These are phyloP conservation scores for Amphimallon solstitiale DNA, from an alignment of 2,888 invertebrate genomes.

Conservation along the genomic window DNA sequence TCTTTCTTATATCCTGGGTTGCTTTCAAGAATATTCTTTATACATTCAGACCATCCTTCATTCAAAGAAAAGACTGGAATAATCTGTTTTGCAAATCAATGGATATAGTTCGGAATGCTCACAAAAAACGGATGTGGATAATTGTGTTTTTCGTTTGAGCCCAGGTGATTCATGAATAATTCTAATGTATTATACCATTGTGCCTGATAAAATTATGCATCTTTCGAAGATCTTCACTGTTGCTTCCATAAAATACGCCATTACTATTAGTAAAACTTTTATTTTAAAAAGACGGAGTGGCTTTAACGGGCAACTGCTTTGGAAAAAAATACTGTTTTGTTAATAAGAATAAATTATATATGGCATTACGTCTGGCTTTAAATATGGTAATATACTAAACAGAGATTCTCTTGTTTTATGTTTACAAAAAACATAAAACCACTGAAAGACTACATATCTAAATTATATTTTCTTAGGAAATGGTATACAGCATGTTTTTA, in stretches of 20 bases:
- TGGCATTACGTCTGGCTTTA: too few species aligned
- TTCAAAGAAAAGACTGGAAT: too few species aligned
- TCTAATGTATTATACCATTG: constrained; percentile 25
- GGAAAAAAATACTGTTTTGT: background rate
- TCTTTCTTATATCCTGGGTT: too few species aligned
- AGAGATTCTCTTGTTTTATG: too few species aligned
- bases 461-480: background rate
- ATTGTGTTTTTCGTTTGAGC: constrained; percentile 19
- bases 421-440: too few species aligned
- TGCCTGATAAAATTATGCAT: constrained; percentile 30
- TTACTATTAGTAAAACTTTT: constrained; percentile 28
- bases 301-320: background rate
- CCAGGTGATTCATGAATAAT: constrained; percentile 40
- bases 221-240: constrained; percentile 22
- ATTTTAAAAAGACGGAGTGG: constrained; percentile 5
- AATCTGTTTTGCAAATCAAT: constrained; percentile 22
- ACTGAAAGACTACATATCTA: too few species aligned
- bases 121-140: constrained; percentile 28
- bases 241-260: constrained; percentile 25
- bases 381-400: too few species aligned
- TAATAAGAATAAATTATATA: background rate
- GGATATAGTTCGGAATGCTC: constrained; percentile 19
- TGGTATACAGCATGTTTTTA: too few species aligned
- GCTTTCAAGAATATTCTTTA: too few species aligned
- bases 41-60: too few species aligned